phyloP scores from a whole-genome alignment of 2,888 invertebrate species.

The Metalampra italica region DNA sequence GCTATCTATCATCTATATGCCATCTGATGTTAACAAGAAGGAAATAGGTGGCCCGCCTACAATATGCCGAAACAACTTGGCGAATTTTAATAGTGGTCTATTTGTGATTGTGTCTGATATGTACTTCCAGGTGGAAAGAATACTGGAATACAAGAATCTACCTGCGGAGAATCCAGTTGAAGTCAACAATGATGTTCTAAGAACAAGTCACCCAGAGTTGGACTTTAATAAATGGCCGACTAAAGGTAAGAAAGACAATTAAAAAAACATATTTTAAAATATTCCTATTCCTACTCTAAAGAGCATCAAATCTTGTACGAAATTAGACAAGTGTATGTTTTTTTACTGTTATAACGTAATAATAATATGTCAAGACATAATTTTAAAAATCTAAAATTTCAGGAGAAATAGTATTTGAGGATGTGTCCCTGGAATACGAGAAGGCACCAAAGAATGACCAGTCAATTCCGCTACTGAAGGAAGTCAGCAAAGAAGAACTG shows the following conservation, averaged over 20 bases:
- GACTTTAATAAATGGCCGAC: constrained; percentile 65
- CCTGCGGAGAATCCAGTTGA: constrained; percentile 80
- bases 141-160: constrained; percentile 87
- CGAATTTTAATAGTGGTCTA: too few species aligned
- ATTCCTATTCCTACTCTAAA: too few species aligned
- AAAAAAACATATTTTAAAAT: too few species aligned
- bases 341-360: too few species aligned
- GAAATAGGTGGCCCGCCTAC: too few species aligned
- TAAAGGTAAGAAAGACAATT: constrained; percentile 40
- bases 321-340: too few species aligned
- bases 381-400: too few species aligned
- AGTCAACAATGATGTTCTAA: constrained; percentile 52
- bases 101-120: not conserved
- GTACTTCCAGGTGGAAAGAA: constrained; percentile 82
- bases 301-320: too few species aligned
- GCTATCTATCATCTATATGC: too few species aligned
- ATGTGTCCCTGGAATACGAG: constrained; percentile 64
- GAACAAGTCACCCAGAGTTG: constrained; percentile 50
- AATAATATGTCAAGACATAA: too few species aligned
- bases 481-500: not conserved
- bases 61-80: too few species aligned
- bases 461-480: not conserved
- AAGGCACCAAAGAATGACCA: constrained; percentile 41
- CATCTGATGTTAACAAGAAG: too few species aligned
- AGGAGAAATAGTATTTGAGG: constrained; percentile 66